Percentiles rank a stretch among this genome's conserved stretches.
phyloP scores from a whole-genome alignment of 2,113 vertebrate genomes.

The Clarias macrocephalus region DNA sequence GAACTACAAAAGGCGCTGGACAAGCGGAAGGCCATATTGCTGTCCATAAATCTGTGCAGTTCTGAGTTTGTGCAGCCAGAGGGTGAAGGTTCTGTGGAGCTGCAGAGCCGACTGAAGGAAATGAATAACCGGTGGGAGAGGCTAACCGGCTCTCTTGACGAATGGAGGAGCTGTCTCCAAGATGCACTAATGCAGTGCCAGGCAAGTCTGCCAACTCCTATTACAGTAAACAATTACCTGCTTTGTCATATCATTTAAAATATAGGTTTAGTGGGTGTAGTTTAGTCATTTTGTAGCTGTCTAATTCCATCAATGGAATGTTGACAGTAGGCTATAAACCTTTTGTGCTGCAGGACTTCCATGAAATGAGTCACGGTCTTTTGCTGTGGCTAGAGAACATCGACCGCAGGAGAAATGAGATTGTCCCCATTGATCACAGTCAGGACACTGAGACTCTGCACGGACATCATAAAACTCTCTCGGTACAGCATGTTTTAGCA shows the following conservation, averaged over 20 bases:
- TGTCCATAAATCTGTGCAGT: conserved; percentile 96
- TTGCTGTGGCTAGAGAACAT: conserved; percentile 98
- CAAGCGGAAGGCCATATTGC: conserved; percentile 89
- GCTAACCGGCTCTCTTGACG: conserved; percentile 79
- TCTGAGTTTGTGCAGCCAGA: conserved; percentile 85
- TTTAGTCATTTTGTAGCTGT: neutral
- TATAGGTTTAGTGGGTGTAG: neutral
- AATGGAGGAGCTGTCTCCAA: conserved; percentile 87
- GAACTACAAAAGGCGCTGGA: conserved; percentile 93
- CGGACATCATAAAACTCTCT: conserved; percentile 84
- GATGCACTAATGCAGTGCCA: conserved; percentile 95
- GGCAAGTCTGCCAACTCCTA: conserved; percentile 66
- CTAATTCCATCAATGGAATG: neutral
- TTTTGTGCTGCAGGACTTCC: conserved; percentile 83
- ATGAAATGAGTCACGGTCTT: conserved; percentile 94
- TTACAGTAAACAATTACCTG: neutral
- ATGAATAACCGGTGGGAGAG: conserved; percentile 93
- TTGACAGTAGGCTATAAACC: neutral
- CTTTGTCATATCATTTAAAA: neutral
- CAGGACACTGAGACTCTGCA: conserved; percentile 82
- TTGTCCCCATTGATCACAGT: conserved; percentile 83
- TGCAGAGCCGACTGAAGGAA: conserved; percentile 83
- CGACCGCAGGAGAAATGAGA: conserved; percentile 91
- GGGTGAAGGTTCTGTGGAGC: conserved; percentile 75
- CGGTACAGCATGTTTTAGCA: conserved; percentile 68